Base-by-base conservation (phyloP, 2,888 invertebrate genomes). In the Macrosoma leucophasiata region DNA sequence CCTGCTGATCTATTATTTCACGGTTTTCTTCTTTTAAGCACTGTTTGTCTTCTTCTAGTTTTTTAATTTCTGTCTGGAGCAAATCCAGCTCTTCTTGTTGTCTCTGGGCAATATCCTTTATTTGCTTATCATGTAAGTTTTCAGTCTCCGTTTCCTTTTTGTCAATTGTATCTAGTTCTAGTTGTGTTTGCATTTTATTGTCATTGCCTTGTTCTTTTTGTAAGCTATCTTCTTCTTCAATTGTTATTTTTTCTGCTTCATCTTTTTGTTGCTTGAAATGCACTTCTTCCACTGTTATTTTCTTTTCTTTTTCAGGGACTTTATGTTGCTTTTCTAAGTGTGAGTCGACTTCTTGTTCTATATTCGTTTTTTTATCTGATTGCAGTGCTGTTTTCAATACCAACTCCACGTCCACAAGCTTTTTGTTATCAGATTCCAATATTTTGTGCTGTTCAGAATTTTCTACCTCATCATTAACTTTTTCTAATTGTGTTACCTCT, bases 131-230 rank as follows among this genome's bases (percentile, higher is more conserved):
- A 7, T 17, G 4, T 17, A 17, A 17, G 7, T 5, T 4, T 4
- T 17, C 7, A 5, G 4, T 17, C 17, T 20, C 1, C 23, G 39
- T 25, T 41, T 34, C 7, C 38, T 45, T 28, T 29, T 28, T 13
- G 13, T 3, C 17, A 5, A 5, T n/a, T n/a, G n/a, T n/a, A n/a
- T n/a, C n/a, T n/a, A n/a, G n/a, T n/a, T n/a, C n/a, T n/a, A n/a
- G n/a, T n/a, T n/a, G n/a, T n/a, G n/a, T n/a, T n/a, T n/a, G 17
- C 15, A 32, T 13, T 18, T 33, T 13, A n/a, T 27, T 36, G 15
- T 36, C 30, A 7, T 12, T 25, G 37, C 51, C 46, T 21, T 52
- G 44, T 10, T 43, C 24, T 39, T 46, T 46, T 28, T 24, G 23
- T 9, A 39, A 12, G 5, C 19, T 29, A 14, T 13, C 17, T 36